Conservation (phyloP, 2,797 vertebrate species). For the Clarias fuscus region DNA sequence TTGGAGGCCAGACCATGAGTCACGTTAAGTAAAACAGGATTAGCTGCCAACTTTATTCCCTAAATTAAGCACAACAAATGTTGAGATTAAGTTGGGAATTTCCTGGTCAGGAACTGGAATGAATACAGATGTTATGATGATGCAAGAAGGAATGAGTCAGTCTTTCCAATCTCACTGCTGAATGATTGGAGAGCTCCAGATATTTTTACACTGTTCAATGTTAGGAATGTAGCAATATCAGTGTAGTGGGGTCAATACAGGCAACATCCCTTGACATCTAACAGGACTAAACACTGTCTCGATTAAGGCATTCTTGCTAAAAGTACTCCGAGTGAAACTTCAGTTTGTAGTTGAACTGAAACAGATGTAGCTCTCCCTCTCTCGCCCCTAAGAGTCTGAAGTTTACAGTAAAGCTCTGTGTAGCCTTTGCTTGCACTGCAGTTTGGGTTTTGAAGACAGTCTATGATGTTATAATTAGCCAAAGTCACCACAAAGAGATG, state of each 20-base stretch:
- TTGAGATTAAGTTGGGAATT: not conserved
- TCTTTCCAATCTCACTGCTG: not conserved
- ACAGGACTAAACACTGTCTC: not conserved
- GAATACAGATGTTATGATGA: not conserved
- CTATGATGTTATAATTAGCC: not conserved
- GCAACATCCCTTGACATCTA: not conserved
- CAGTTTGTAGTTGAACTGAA: not conserved
- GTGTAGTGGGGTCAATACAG: not conserved
- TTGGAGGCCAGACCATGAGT: not conserved
- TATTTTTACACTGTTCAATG: not conserved
- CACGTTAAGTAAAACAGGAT: not conserved
- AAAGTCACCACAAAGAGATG: not conserved
- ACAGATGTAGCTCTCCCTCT: no score
- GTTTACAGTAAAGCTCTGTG: not conserved
- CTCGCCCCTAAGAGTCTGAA: not conserved
- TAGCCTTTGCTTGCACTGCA: not conserved
- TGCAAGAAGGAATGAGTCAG: not conserved
- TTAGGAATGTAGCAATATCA: not conserved
- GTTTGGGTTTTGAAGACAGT: not conserved
- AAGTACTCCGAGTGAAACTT: not conserved
- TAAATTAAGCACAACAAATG: not conserved
- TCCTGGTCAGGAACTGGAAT: not conserved
- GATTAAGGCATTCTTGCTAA: not conserved
- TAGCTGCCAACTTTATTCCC: not conserved
- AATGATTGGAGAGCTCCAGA: not conserved